Evolutionary conservation across 2,113 vertebrate species (phyloP), one percentile per base, ranked within the genome.

Genomic region (Rhinolophus ferrumequinum): DNA sequence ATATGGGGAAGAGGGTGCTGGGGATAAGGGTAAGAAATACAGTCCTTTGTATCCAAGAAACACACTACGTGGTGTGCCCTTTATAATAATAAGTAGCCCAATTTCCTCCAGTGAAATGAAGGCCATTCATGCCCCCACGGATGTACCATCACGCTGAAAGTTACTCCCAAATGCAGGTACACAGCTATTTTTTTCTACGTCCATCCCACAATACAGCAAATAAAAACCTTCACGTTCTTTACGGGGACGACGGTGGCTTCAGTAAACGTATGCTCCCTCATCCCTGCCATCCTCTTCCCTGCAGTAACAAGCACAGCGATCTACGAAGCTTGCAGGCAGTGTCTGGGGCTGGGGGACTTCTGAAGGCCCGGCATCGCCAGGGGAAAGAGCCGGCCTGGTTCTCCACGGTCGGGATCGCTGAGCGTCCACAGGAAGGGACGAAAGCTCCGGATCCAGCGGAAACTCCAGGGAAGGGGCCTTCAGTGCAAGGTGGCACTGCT

Each of bases 371-470:
- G 2, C 7, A 15, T 28, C 75, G 66, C 8, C 22, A 21, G 56
- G 30, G 62, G 28, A 50, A 24, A n/a, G 1, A 30, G 33, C 8
- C 16, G 69, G 21, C 58, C 16, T 13, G 44, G n/a, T 19, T 41
- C 8, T 56, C 28, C 13, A 33, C 0, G 4, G 41, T 69, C 70
- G 35, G 8, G 5, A 18, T 0, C 24, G n/a, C 38, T 5, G 62
- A 83, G 30, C 33, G 58, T 5, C 52, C 19, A 13, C 2, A 0
- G 28, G 8, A 60, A 73, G 21, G 35, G 33, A 62, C 15, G 44
- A 33, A 4, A n/a, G 44, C 33, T 62, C 8, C 16, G 35, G 47
- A 73, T 10, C 19, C 47, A 41, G 8, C 33, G n/a, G 44, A 91
- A 67, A 88, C 13, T 35, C 6, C 1, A 15, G 8, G 26, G 33